phyloP scores from a whole-genome alignment of 35 echinoderm and acorn worm species.

The Acanthaster planci region DNA sequence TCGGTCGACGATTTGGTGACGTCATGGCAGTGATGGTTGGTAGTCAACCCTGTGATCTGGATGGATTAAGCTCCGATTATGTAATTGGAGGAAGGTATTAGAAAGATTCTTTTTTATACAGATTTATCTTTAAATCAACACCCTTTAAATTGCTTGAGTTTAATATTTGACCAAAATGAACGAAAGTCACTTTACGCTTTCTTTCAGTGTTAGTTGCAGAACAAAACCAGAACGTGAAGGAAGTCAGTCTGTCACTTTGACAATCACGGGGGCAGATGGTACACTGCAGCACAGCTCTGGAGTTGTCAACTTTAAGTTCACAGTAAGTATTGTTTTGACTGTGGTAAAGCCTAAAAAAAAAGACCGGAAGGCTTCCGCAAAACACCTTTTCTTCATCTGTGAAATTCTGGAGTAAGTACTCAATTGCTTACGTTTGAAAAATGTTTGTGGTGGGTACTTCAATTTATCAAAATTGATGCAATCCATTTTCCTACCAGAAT shows the following conservation, averaged over 20 bases:
- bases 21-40: constrained; percentile 32
- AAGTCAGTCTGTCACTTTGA: not conserved
- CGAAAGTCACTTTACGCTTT: not conserved
- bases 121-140: no score
- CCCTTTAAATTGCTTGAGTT: not conserved
- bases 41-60: constrained; percentile 1
- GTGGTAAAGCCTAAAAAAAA: not conserved
- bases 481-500: not conserved
- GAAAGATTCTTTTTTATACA: not conserved
- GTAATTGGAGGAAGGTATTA: constrained; percentile 39
- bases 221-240: not conserved
- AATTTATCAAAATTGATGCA: no score
- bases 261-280: not conserved
- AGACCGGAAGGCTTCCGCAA: no score
- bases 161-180: not conserved
- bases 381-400: no score
- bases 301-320: constrained; percentile 28
- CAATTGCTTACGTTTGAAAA: no score
- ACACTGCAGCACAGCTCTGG: constrained; percentile 8
- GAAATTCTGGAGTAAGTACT: no score
- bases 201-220: not conserved
- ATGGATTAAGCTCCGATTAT: constrained; percentile 24
- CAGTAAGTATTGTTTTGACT: not conserved
- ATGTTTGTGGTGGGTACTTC: no score
- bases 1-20: constrained; percentile 47